Conservation (phyloP, 1,140 invertebrate genomes). For the Steinernema khuongi region DNA sequence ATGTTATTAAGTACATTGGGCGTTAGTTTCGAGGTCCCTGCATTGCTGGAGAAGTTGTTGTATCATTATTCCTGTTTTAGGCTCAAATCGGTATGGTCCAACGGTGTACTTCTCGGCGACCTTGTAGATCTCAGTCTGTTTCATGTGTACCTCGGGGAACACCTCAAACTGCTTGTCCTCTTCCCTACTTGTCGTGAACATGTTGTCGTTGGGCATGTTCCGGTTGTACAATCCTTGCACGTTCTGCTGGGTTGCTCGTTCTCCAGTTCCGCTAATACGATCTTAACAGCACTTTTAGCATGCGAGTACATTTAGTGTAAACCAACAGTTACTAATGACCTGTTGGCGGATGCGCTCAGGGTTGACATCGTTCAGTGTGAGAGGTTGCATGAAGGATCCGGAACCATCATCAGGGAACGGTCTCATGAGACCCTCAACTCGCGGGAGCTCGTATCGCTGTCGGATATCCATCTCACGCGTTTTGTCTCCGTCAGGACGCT, state of each 20-base stretch:
- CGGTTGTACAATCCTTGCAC: not conserved
- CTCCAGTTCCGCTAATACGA: not conserved
- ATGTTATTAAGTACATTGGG: not conserved
- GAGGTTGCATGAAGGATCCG: constrained; percentile 25
- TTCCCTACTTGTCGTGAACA: constrained; percentile 46
- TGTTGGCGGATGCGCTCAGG: constrained; percentile 36
- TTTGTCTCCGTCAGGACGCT: constrained; percentile 40
- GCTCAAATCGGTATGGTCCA: not conserved
- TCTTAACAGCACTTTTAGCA: not conserved
- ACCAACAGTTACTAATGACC: constrained; percentile 36
- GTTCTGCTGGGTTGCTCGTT: not conserved
- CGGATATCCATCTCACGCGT: constrained; percentile 33
- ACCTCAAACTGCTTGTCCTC: constrained; percentile 54
- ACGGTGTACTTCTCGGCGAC: constrained; percentile 44
- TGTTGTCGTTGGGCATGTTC: not conserved
- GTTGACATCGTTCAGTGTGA: constrained; percentile 38
- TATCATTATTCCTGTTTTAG: constrained; percentile 44
- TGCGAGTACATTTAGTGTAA: not conserved
- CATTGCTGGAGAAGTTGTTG: constrained; percentile 51
- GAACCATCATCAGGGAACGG: constrained; percentile 40
- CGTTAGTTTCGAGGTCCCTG: constrained; percentile 47
- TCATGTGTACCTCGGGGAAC: constrained; percentile 49
- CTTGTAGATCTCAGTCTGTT: constrained; percentile 46
- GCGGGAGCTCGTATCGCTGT: constrained; percentile 35
- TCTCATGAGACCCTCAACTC: constrained; percentile 34